Percentiles rank a stretch among this genome's conserved stretches.
phyloP scores from a whole-genome alignment of 2,888 invertebrate genomes.

The Cacoxenus indagator region DNA sequence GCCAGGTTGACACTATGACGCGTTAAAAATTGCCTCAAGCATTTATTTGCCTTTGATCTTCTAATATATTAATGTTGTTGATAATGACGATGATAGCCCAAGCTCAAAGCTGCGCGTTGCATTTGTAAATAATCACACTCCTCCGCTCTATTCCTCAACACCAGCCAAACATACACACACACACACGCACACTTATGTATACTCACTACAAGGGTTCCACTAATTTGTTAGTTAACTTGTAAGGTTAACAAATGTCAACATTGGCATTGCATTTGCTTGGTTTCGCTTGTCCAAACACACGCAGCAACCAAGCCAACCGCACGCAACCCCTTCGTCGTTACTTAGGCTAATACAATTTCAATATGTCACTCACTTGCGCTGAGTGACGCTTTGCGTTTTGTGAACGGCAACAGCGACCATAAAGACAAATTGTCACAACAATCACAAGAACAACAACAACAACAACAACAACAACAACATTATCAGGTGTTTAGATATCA shows the following conservation, averaged over 20 bases:
- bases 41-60: constrained; percentile 9
- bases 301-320: constrained; percentile 50
- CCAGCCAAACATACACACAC: neutral
- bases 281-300: constrained; percentile 28
- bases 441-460: constrained; percentile 29
- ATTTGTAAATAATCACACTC: neutral
- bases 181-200: neutral
- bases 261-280: constrained; percentile 50
- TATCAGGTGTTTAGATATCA: neutral
- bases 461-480: constrained; percentile 35
- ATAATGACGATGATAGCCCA: neutral
- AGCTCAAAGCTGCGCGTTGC: neutral
- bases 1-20: constrained; percentile 11
- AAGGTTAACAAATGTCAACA: constrained; percentile 55
- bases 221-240: constrained; percentile 13
- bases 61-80: constrained; percentile 14
- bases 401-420: constrained; percentile 51
- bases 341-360: too few relatives aligned
- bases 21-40: neutral
- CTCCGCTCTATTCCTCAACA: neutral
- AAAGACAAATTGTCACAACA: constrained; percentile 52
- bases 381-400: too few relatives aligned
- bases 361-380: too few relatives aligned
- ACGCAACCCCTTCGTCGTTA: too few relatives aligned
- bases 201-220: neutral